A percentile compares a stretch with the other conserved stretches of the same genome.
These are phyloP conservation scores for Catharus ustulatus DNA, from an alignment of 2,797 vertebrate genomes.

Conservation along the genomic window DNA sequence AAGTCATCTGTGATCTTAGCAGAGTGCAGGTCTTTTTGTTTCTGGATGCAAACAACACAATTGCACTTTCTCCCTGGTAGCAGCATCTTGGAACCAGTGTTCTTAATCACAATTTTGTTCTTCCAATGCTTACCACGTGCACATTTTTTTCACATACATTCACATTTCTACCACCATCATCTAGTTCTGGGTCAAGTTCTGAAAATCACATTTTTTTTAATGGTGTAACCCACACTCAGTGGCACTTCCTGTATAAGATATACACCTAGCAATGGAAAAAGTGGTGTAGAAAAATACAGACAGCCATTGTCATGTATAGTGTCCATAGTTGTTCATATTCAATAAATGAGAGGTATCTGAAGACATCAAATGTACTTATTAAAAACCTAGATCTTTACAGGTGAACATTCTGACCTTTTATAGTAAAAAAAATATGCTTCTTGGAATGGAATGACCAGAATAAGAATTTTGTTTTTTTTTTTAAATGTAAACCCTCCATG, in stretches of 20 bases:
- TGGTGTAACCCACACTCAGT: background rate
- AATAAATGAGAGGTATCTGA: background rate
- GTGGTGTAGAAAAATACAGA: background rate
- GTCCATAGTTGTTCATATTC: background rate
- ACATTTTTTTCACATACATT: background rate
- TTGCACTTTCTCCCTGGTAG: background rate
- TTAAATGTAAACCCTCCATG: background rate
- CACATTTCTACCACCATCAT: background rate
- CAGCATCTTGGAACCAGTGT: background rate
- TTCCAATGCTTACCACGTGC: background rate
- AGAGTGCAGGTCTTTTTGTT: background rate
- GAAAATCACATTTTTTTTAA: background rate
- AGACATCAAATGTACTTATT: background rate
- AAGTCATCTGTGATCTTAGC: background rate
- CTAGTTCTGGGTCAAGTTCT: background rate
- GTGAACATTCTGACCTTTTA: background rate
- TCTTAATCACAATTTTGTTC: background rate
- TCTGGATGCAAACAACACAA: background rate
- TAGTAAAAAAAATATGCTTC: background rate
- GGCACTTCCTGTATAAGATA: background rate
- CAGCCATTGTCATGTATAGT: background rate
- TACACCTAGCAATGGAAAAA: background rate
- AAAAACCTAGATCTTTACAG: background rate
- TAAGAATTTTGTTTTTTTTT: background rate
- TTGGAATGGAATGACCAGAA: background rate